Evolutionary conservation across 1,140 invertebrate species (phyloP), one percentile per base, ranked within the genome.

Genomic region (Laodelphax striatellus): DNA sequence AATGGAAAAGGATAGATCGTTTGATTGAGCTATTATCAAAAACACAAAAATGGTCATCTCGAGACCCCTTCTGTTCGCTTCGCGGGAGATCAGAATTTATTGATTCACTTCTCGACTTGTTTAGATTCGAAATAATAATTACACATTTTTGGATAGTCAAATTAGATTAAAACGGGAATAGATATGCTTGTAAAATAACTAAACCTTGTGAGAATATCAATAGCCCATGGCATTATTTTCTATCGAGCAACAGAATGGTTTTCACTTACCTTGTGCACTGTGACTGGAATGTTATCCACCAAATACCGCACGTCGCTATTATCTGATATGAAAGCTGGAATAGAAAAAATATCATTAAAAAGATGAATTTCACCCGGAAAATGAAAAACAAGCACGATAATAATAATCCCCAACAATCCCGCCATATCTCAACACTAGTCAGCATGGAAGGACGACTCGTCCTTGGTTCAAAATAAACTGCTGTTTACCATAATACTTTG

Each of bases 251-350:
- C 34, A 38, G 34, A 38, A 38, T 38, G 9, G 34, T 38, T 38
- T 52, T 28, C 43, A 71, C 68, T 70, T 66, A 80, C 80, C 73
- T 80, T 76, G 68, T 76, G 75, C 70, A 80, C 72, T 64, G 77
- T 74, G 67, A 80, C 73, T 60, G 78, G 78, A 70, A 80, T 74
- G 63, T 73, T 79, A 71, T 82, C 82, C 68, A 82, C 76, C 70
- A 85, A 76, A 70, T 84, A 85, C 68, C 80, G 79, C 63, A 84
- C 76, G 66, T 86, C 81, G 68, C 80, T 82, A 69, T 82, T 82
- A 71, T 82, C 82, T 71, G 84, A 81, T 64, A 85, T 79, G 69
- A 84, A 85, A 63, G 79, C 83, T 84, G 73, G 61, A 79, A 80
- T 41, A 63, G 1, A 58, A 46, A 16, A 58, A 46, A 43, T 9